Conservation (phyloP, 1,140 invertebrate genomes). For the Saccostrea cuccullata region DNA sequence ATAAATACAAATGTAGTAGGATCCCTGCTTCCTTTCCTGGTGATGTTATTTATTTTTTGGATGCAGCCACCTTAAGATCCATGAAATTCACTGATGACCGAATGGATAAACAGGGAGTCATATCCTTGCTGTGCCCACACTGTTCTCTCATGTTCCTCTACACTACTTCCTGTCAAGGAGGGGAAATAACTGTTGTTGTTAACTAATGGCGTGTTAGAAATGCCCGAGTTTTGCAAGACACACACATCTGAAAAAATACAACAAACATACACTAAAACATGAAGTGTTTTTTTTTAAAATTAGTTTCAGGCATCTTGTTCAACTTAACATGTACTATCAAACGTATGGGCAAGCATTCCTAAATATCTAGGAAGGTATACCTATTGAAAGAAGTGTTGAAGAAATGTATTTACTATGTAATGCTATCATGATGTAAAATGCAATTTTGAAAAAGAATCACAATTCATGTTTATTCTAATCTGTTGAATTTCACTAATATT, state of each 20-base stretch:
- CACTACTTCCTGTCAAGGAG: not conserved
- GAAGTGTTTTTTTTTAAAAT: not conserved
- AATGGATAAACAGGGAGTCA: not conserved
- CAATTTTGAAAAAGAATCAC: no score
- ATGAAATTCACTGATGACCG: not conserved
- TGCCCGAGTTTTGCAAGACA: not conserved
- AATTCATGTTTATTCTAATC: no score
- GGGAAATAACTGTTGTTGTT: conserved; percentile 24
- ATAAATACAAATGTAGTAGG: no score
- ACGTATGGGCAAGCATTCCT: conserved; percentile 17
- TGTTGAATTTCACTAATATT: no score
- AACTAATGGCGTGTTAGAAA: not conserved
- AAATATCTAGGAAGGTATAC: no score
- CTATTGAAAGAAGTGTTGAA: no score
- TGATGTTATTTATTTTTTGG: not conserved
- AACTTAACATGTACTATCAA: not conserved
- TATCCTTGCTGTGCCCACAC: conserved; percentile 15
- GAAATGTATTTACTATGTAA: no score
- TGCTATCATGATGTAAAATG: no score
- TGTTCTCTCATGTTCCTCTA: not conserved
- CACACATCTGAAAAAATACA: not conserved
- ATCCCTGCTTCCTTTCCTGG: no score
- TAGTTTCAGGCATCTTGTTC: not conserved
- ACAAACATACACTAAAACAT: not conserved
- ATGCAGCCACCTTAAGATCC: not conserved